Base-by-base conservation (phyloP, 2,113 vertebrate species). In the Ursus arctos region DNA sequence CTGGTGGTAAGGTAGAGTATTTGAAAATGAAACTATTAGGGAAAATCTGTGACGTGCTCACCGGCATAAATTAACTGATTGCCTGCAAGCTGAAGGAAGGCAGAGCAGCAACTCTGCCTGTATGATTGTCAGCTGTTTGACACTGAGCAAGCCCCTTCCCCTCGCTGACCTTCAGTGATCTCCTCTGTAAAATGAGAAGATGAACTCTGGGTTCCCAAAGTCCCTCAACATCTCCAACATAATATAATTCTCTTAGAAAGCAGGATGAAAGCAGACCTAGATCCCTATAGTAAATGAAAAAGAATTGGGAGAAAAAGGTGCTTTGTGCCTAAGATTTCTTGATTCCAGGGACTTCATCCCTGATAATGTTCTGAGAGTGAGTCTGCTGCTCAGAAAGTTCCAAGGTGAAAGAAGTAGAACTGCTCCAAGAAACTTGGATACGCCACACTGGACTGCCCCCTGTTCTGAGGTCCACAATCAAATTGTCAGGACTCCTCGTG, bases 121-220 rank as follows among this genome's bases (percentile, higher is more conserved):
- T 14, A 5, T 55, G 28, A 22, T 55, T n/a, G 47, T 59, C 76
- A 57, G 4, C 47, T 36, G 26, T 65, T n/a, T 74, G 18, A 71
- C 76, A 26, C 28, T 40, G 61, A 53, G 47, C 28, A 93, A 81
- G 31, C 28, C 47, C 15, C 7, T 51, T 51, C 67, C 53, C 22
- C 33, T 22, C 65, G 6, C 69, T 84, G 86, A 18, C 43, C 88
- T 82, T 63, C 51, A 63, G 0, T 40, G 15, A 69, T 79, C 43
- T 88, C 61, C 65, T 51, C 90, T 67, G 51, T 84, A 91, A 97
- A 96, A 96, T 61, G 31, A 84, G 28, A 24, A 24, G 6, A 13
- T 74, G 47, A 61, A 81, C 55, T 59, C 0, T 36, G 59, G 74
- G 55, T 90, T 93, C 55, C 33, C 61, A 74, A 55, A 96, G 59